Percentiles rank a stretch among this genome's conserved stretches.
Conservation (phyloP, 2,113 vertebrate genomes). For the Arvicanthis niloticus region DNA sequence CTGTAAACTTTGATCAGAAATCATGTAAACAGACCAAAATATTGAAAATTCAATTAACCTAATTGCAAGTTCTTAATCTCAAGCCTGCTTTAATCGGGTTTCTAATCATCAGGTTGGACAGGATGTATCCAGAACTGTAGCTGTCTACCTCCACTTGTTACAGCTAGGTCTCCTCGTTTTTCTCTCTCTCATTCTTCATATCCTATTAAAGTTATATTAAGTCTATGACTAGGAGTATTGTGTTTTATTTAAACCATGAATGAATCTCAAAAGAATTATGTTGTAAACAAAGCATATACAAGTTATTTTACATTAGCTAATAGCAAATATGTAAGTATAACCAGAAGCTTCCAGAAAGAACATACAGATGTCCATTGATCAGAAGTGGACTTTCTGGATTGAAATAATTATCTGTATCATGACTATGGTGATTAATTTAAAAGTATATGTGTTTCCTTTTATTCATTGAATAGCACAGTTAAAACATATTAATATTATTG, state of each 20-base stretch:
- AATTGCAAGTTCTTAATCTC: neutral
- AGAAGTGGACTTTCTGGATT: neutral
- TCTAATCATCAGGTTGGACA: neutral
- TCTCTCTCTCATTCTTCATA: neutral
- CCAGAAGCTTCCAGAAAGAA: neutral
- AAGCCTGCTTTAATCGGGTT: neutral
- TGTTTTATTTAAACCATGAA: neutral
- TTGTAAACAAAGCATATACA: neutral
- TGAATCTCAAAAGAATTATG: neutral
- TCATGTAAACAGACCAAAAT: neutral
- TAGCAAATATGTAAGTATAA: neutral
- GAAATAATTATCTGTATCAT: neutral
- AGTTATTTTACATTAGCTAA: rapidly evolving
- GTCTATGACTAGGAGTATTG: neutral
- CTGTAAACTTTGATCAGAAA: neutral
- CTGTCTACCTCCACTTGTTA: neutral
- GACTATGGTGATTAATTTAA: neutral
- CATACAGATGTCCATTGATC: neutral
- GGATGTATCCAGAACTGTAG: neutral
- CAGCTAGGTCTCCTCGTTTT: neutral
- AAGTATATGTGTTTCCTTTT: neutral
- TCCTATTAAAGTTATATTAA: neutral
- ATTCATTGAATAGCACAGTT: neutral
- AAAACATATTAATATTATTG: neutral
- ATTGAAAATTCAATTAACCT: neutral